A percentile compares a stretch with the other conserved stretches of the same genome.
phyloP scores from a whole-genome alignment of 2,113 vertebrate genomes.

The Platichthys flesus region DNA sequence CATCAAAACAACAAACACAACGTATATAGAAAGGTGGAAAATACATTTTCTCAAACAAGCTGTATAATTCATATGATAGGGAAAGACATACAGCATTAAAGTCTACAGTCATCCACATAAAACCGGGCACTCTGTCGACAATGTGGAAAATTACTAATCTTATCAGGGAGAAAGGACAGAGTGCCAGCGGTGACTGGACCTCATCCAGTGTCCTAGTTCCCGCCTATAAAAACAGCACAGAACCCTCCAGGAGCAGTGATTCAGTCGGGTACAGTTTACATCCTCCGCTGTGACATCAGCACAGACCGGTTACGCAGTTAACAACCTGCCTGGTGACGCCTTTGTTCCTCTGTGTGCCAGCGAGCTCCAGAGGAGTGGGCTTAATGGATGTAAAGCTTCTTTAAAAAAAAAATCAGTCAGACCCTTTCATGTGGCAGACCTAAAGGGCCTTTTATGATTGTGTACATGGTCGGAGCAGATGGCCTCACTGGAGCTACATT shows the following conservation, averaged over 20 bases:
- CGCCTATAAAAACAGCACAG: slow-evolving; percentile 29
- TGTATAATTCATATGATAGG: background rate
- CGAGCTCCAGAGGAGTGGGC: slow-evolving; percentile 27
- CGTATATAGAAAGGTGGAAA: background rate
- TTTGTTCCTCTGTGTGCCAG: slow-evolving; percentile 34
- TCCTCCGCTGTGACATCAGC: slow-evolving; percentile 48
- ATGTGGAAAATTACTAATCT: slow-evolving; percentile 52
- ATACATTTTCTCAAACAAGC: background rate
- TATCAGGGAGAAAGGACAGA: slow-evolving; percentile 35
- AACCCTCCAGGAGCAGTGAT: slow-evolving; percentile 6
- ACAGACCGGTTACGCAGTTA: slow-evolving; percentile 26
- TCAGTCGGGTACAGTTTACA: slow-evolving; percentile 1
- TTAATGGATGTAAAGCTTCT: slow-evolving; percentile 49
- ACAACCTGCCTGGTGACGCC: slow-evolving; percentile 12
- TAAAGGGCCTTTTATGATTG: slow-evolving; percentile 42
- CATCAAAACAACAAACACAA: background rate
- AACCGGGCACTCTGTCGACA: background rate
- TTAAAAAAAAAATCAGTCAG: slow-evolving; percentile 8
- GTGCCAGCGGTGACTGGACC: slow-evolving; percentile 49
- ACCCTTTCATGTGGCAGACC: slow-evolving; percentile 48
- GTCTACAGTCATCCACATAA: background rate
- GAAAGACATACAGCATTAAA: background rate
- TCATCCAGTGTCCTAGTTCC: slow-evolving; percentile 17
- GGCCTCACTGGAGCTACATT: slow-evolving; percentile 11
- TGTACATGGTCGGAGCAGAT: slow-evolving; percentile 44